These are phyloP conservation scores for Sphaerophoria taeniata DNA, from an alignment of 2,888 invertebrate species.

Conservation along the genomic window DNA sequence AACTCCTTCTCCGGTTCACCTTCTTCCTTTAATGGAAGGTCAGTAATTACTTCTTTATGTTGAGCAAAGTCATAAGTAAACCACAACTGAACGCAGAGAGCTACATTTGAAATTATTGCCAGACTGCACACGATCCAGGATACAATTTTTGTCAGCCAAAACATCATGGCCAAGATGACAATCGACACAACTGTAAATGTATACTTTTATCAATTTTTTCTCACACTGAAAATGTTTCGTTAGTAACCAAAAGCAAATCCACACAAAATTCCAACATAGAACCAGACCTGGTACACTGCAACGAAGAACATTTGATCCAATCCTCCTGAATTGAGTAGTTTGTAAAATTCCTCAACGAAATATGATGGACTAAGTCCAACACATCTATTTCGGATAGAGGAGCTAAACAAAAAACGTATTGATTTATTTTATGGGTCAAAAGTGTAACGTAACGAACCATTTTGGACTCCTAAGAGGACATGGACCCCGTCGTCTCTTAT, in stretches of 20 bases:
- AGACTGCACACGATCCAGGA: background rate
- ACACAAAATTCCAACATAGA: background rate
- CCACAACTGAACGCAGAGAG: background rate
- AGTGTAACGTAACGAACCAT: too few relatives aligned
- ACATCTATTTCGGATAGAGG: background rate
- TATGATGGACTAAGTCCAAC: rapidly evolving
- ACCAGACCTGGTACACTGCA: background rate
- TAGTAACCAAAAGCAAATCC: slow-evolving; percentile 10
- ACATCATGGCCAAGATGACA: background rate
- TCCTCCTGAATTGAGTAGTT: background rate
- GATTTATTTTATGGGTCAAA: too few relatives aligned
- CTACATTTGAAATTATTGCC: background rate
- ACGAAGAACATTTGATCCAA: slow-evolving; percentile 8
- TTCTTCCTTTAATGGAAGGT: too few relatives aligned
- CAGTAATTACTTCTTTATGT: background rate
- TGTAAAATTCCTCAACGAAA: background rate
- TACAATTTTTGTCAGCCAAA: background rate
- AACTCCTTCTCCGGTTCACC: background rate
- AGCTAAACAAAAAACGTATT: background rate
- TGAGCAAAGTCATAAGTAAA: rapidly evolving
- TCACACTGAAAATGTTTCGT: background rate
- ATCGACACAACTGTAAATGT: background rate
- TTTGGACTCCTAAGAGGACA: background rate
- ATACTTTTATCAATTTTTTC: background rate
- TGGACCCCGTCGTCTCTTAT: background rate